Base-by-base conservation (phyloP, 2,113 vertebrate species). In the Eurystomus gularis region DNA sequence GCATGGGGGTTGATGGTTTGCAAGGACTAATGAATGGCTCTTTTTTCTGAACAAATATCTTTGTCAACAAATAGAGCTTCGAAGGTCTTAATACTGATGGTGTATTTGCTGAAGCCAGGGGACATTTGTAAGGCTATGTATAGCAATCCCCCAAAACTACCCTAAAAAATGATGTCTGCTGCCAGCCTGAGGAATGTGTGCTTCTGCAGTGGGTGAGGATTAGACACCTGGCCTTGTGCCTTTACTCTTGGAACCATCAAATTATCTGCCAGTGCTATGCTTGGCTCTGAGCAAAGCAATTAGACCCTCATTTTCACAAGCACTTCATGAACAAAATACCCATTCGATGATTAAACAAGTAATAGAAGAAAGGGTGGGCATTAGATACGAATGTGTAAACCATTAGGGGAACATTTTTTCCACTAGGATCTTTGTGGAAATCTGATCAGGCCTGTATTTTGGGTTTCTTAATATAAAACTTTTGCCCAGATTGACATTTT, bases 331-430 rank as follows among this genome's bases (percentile, higher is more conserved):
- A 93, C 88, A 91, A 94, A 96, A 96, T 97, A 94, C 79, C 94
- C 79, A 88, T 86, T 88, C 7, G 58, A 94, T 94, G 90, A 96
- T 97, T 97, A 95, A 95, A 91, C 55, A 78, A 94, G 93, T 96
- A 97, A 97, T 73, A 89, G 68, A 97, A 97, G 96, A 97, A 97
- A 96, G 94, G 92, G 88, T 93, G 90, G 97, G 97, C 97, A 97
- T 97, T 97, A 97, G 85, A 97, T 95, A 97, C 96, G 97, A 98
- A 98, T 98, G 97, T 96, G 96, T 96, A 98, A 98, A 96, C 97
- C 97, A 97, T 97, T 91, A 94, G 96, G 96, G 97, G 96, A 97
- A 96, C 89, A 96, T 97, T 96, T 97, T 96, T 97, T 98, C 97
- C 97, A 96, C 94, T 96, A 96, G 97, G 97, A 97, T 97, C 97